Conservation (phyloP, 2,797 vertebrate species). For the Decapterus maruadsi region DNA sequence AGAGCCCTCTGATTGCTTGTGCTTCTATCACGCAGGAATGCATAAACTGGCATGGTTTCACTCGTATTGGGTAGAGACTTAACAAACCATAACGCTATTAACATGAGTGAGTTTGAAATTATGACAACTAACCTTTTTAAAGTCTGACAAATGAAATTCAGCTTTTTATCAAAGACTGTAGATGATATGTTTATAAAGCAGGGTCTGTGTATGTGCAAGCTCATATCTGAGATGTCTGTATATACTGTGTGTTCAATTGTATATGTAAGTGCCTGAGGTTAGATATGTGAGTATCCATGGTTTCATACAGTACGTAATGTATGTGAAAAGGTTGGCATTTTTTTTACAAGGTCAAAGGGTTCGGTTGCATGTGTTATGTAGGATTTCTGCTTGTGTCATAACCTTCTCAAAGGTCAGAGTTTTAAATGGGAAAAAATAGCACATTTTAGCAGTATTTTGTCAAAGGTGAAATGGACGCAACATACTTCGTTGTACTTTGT, state of each 20-base stretch:
- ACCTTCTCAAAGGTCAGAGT: background rate
- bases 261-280: slow-evolving; percentile 8
- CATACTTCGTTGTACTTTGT: slow-evolving; percentile 16
- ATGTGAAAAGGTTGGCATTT: background rate
- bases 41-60: slow-evolving; percentile 10
- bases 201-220: slow-evolving; percentile 3
- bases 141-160: slow-evolving; percentile 5
- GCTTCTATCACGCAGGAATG: slow-evolving; percentile 48
- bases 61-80: slow-evolving; percentile 22
- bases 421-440: background rate
- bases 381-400: slow-evolving; percentile 22
- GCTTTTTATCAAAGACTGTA: slow-evolving; percentile 13
- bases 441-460: slow-evolving; percentile 19
- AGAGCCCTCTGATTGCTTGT: background rate
- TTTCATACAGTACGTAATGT: slow-evolving; percentile 9
- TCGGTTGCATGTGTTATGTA: slow-evolving; percentile 7
- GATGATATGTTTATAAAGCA: slow-evolving; percentile 6
- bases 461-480: background rate
- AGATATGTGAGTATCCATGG: slow-evolving; percentile 17
- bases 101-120: slow-evolving; percentile 19
- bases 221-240: slow-evolving; percentile 33
- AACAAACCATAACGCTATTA: slow-evolving; percentile 32
- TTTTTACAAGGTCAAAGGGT: background rate
- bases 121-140: slow-evolving; percentile 7
- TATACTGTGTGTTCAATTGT: slow-evolving; percentile 21